phyloP scores from a whole-genome alignment of 2,888 invertebrate species.

The Drosophila atripex region DNA sequence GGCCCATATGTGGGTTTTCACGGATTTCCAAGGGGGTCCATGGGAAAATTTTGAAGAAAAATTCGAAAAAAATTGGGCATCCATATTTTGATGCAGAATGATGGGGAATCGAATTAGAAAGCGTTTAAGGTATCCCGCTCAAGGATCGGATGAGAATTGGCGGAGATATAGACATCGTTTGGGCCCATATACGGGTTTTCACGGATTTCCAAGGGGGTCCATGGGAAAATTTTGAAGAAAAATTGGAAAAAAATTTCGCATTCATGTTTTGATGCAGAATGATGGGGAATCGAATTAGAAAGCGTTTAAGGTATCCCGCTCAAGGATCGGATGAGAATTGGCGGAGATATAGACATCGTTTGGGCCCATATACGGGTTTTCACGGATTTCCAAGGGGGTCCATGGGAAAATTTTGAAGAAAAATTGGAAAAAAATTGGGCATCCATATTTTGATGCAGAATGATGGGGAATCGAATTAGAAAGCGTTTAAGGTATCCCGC shows the following conservation, averaged over 20 bases:
- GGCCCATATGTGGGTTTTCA: not conserved
- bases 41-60: not conserved
- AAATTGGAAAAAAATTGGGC: no score
- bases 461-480: no score
- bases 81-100: not conserved
- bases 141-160: not conserved
- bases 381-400: no score
- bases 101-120: not conserved
- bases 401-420: no score
- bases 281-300: not conserved
- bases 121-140: not conserved
- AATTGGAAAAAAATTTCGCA: not conserved
- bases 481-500: no score
- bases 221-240: not conserved
- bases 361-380: not conserved
- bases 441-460: no score
- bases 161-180: not conserved
- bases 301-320: not conserved
- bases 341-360: no score
- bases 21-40: not conserved
- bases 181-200: not conserved
- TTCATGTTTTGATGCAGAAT: not conserved
- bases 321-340: not conserved
- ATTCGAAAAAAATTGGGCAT: not conserved
- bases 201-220: not conserved